Base-by-base conservation (phyloP, 2,113 vertebrate species). In the Mormyrus iriodes region DNA sequence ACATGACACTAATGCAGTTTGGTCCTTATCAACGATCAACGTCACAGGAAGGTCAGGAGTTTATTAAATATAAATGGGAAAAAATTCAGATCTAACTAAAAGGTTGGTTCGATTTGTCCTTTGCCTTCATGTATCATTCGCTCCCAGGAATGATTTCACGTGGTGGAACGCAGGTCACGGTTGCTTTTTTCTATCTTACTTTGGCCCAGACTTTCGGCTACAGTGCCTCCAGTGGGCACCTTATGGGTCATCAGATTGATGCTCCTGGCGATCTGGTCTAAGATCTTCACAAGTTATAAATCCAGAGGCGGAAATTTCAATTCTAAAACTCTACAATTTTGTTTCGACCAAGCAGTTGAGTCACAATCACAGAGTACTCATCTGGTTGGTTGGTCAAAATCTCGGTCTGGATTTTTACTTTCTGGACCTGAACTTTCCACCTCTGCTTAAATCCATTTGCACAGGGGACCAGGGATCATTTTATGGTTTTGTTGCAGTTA, bases 141-240 rank as follows among this genome's bases (percentile, higher is more conserved):
- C 17, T 86, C 48, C 42, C 44, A 86, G 55, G 89, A 52, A 89
- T 89, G 46, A 89, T 49, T 55, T 88, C 35, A 82, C 51, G 13
- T 87, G 46, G 27, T 44, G 48, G 73, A 82, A 79, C 19, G 27
- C 13, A 88, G 73, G 27, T 49, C 44, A 61, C 55, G 49, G 46
- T 24, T 48, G 24, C 21, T 9, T 88, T 27, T 0, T 87, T 69
- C 17, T 31, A 65, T 27, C 35, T 76, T 76, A 6, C 1, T 15
- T 35, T 17, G 13, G 2, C 73, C 73, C 73, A 19, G 35, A 17
- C 15, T 39, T 76, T 76, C n/a, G 15, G 69, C n/a, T n/a, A 73
- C 65, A 15, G 13, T 10, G 12, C 5, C 15, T 42, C 35, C 73
- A 2, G 3, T 31, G 52, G 52, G 0, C 52, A 69, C 61, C 27